Conservation (phyloP, 1,140 invertebrate species). For the Limonius californicus region DNA sequence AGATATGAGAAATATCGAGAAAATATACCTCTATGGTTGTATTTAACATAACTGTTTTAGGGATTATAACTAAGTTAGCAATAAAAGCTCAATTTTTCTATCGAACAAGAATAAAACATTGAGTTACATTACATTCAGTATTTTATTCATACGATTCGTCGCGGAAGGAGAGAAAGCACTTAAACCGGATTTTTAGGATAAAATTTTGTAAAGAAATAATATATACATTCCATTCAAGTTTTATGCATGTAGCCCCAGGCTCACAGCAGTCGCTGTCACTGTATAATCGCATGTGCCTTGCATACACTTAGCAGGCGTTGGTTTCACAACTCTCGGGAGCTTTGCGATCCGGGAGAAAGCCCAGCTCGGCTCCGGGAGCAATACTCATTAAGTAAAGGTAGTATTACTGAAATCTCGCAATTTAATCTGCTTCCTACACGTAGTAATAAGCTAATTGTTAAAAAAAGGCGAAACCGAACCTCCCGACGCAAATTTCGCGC, state of each 20-base stretch:
- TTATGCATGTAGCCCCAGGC: background rate
- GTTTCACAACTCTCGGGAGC: constrained; percentile 1
- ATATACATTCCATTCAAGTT: background rate
- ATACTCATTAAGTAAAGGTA: constrained; percentile 11
- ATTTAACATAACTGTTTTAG: too few relatives aligned
- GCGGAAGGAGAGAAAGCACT: too few relatives aligned
- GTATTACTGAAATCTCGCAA: constrained; percentile 1
- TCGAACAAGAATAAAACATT: too few relatives aligned
- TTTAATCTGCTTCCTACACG: background rate
- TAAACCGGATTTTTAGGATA: background rate
- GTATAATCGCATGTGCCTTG: background rate
- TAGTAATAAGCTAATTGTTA: background rate
- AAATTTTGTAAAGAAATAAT: background rate
- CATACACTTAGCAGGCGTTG: background rate
- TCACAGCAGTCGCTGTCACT: background rate
- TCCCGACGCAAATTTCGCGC: too few relatives aligned
- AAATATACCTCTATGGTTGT: too few relatives aligned
- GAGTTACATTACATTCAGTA: too few relatives aligned
- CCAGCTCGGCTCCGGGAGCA: background rate
- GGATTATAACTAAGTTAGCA: too few relatives aligned
- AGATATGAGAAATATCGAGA: too few relatives aligned
- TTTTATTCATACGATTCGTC: too few relatives aligned
- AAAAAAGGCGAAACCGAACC: background rate
- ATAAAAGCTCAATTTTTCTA: too few relatives aligned
- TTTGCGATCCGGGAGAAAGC: background rate